Evolutionary conservation across 2,888 invertebrate species (phyloP), one percentile per base, ranked within the genome.

Genomic region (Strigamia maritima): DNA sequence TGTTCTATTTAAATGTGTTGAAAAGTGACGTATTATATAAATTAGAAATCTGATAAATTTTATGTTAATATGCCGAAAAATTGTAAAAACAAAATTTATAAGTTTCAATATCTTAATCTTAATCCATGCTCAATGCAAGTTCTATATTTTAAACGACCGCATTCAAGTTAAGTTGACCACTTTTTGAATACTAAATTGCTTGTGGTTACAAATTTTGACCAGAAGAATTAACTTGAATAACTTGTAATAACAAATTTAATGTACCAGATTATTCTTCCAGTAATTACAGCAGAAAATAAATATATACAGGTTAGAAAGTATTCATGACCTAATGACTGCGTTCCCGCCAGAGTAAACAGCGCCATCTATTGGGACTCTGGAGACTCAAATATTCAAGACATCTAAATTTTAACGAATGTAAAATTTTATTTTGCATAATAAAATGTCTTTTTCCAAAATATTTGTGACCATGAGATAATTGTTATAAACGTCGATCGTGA

Each of bases 201-300:
- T 49, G n/a, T 49, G 65, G 65, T 65, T 65, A 65, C 24, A 65
- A 70, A 70, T 70, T 65, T 70, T 28, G 26, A 8, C 70, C 26
- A 28, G 28, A 7, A 16, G 28, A 70, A 28, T 70, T 14, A 24
- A 6, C 60, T 44, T 44, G 2, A 44, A 14, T 44, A 44, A 44
- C 19, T 54, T 54, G 16, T 54, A 54, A 54, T 54, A 19, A 54
- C n/a, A 16, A 19, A 54, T 54, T 54, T 22, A 54, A 1, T n/a
- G 19, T 16, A 7, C 19, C 19, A 54, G 54, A 8, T 54, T n/a
- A 54, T n/a, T 54, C 2, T 19, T 22, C 4, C n/a, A 19, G 8
- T 19, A 54, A 8, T 22, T 6, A n/a, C 4, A 54, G 54, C 54
- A 19, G 54, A 54, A n/a, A 54, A 8, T 19, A 54, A 54, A n/a